Base-by-base conservation (phyloP, 2,113 vertebrate genomes). In the Pachypanchax playfairii region DNA sequence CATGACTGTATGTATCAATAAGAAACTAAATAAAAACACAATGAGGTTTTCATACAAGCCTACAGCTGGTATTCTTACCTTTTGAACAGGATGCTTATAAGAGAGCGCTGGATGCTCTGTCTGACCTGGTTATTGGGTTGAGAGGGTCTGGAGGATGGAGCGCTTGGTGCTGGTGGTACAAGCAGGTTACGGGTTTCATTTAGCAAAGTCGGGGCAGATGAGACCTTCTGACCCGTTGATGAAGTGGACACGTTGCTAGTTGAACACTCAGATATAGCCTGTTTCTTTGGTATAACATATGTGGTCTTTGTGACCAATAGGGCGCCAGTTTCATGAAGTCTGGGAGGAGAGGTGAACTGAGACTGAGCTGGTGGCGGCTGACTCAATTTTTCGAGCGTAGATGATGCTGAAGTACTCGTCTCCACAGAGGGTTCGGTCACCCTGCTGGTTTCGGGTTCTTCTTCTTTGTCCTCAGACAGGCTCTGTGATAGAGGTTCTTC, bases 61-160 rank as follows among this genome's bases (percentile, higher is more conserved):
- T 11, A n/a, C n/a, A n/a, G n/a, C n/a, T n/a, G 10, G 11, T 33
- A 14, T 20, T 78, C 94, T 89, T 85, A 99, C 97, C 97, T 98
- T 88, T 95, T 97, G 85, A 89, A 91, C 35, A 99, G 85, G 80
- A 96, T 95, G 80, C 94, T 91, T 57, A 91, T 94, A 42, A 99
- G 90, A 1, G 95, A 96, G 17, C 95, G 93, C 31, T 96, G 93
- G 78, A 99, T 96, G 63, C 96, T 97, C 75, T 98, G 95, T 25
- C 97, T 93, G 58, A 98, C 93, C 79, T 96, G 95, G 14, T 90
- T 94, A 73, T 96, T 96, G 62, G 96, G 93, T 48, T 94, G 94
- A 14, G 94, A 59, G 4, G 92, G 75, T 56, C 48, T 83, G 7
- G 89, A 70, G 2, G 90, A 84, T 0, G 91, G 92, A 60, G 44